Conservation (phyloP, 2,888 invertebrate species). For the Andrena haemorrhoa region DNA sequence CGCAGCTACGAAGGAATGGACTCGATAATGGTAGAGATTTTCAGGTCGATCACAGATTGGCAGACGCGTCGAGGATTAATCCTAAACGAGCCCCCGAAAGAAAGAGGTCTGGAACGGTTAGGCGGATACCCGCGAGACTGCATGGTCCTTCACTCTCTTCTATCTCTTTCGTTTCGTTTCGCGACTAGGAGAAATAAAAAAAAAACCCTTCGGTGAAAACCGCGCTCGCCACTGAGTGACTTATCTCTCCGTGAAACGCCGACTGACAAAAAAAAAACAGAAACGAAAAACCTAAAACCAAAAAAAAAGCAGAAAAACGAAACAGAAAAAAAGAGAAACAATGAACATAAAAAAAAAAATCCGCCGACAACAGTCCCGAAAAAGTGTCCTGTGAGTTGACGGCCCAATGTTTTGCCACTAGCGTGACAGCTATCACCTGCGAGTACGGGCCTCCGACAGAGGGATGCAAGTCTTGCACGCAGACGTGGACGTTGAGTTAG, state of each 20-base stretch:
- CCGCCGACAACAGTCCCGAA: slow-evolving; percentile 72
- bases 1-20: neutral
- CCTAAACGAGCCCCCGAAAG: neutral
- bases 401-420: slow-evolving; percentile 91
- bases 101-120: slow-evolving; percentile 50
- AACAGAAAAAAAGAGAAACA: slow-evolving; percentile 62
- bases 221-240: slow-evolving; percentile 69
- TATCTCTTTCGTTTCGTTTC: slow-evolving; percentile 69
- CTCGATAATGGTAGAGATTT: slow-evolving; percentile 43
- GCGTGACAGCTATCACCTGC: slow-evolving; percentile 98
- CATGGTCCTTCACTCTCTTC: slow-evolving; percentile 70
- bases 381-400: slow-evolving; percentile 86
- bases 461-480: slow-evolving; percentile 96
- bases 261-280: slow-evolving; percentile 44
- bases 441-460: slow-evolving; percentile 98
- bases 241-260: slow-evolving; percentile 62
- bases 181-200: slow-evolving; percentile 31
- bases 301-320: slow-evolving; percentile 20
- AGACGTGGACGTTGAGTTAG: slow-evolving; percentile 98
- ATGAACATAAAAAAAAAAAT: slow-evolving; percentile 65
- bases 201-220: slow-evolving; percentile 46
- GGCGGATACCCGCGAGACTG: slow-evolving; percentile 76
- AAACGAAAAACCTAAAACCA: slow-evolving; percentile 25
- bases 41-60: slow-evolving; percentile 52
- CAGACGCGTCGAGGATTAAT: slow-evolving; percentile 37